A percentile compares a stretch with the other conserved stretches of the same genome.
Conservation (phyloP, 1,140 invertebrate genomes). For the Lycorma delicatula region DNA sequence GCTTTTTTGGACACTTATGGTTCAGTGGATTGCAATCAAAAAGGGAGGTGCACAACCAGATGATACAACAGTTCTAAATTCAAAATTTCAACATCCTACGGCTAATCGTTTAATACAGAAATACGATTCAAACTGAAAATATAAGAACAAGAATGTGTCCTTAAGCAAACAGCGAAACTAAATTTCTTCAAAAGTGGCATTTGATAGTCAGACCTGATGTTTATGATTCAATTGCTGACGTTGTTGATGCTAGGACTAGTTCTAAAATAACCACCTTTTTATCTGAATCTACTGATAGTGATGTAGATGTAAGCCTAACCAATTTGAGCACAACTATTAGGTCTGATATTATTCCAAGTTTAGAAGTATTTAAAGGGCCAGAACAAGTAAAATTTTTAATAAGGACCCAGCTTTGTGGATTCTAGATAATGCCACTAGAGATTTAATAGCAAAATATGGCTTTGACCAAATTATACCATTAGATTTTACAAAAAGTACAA, state of each 20-base stretch:
- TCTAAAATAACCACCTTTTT: neutral
- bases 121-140: conserved; percentile 13
- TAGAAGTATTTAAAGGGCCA: neutral
- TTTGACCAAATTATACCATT: conserved; percentile 23
- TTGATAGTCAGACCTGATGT: neutral
- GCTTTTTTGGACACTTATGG: no score
- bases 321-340: neutral
- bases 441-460: conserved; percentile 21
- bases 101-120: no score
- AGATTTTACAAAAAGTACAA: conserved; percentile 23
- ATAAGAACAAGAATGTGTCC: conserved; percentile 13
- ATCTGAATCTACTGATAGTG: neutral
- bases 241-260: neutral
- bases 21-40: no score
- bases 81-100: no score
- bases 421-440: conserved; percentile 15
- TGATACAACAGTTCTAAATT: no score
- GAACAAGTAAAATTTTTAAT: neutral
- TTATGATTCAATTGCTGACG: neutral
- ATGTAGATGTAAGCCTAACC: neutral
- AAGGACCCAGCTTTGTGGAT: conserved; percentile 23
- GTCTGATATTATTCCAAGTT: no score
- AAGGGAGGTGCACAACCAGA: no score
- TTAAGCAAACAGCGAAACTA: conserved; percentile 12
- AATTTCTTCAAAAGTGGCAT: neutral